Percentiles rank a stretch among this genome's conserved stretches.
Conservation (phyloP, 2,888 invertebrate species). For the Biston betularia region DNA sequence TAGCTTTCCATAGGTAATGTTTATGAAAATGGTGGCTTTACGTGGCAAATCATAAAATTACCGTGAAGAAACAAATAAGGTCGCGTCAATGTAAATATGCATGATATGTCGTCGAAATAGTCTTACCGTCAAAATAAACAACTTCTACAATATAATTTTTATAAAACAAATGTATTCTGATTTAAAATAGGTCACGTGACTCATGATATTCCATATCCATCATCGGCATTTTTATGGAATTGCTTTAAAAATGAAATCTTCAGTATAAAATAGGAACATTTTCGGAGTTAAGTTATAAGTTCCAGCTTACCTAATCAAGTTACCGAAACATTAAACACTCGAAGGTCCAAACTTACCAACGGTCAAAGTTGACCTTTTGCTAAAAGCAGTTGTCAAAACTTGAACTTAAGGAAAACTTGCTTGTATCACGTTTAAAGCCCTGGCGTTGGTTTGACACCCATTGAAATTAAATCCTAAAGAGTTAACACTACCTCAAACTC, state of each 20-base stretch:
- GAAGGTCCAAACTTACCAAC: constrained; percentile 9
- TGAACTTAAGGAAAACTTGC: constrained; percentile 7
- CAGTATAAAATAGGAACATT: not conserved
- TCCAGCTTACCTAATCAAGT: constrained; percentile 33
- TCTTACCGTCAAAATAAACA: too few species aligned
- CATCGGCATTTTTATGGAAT: too few species aligned
- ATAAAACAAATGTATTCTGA: too few species aligned
- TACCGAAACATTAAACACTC: constrained; percentile 11
- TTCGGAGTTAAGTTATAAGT: not conserved
- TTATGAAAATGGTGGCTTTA: not conserved
- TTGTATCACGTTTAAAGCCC: constrained; percentile 9
- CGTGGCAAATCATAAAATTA: not conserved
- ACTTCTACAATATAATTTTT: too few species aligned
- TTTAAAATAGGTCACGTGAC: too few species aligned
- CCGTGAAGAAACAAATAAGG: too few species aligned
- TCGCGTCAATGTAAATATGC: too few species aligned
- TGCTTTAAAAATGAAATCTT: too few species aligned
- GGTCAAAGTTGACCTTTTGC: constrained; percentile 24
- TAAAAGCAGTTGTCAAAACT: constrained; percentile 20
- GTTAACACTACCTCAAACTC: constrained; percentile 3
- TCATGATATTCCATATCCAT: too few species aligned
- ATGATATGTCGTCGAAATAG: too few species aligned
- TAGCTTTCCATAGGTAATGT: too few species aligned
- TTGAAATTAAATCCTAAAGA: constrained; percentile 8
- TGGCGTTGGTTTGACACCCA: constrained; percentile 15